phyloP scores from a whole-genome alignment of 2,797 vertebrate genomes.

The Simalia tracyae region DNA sequence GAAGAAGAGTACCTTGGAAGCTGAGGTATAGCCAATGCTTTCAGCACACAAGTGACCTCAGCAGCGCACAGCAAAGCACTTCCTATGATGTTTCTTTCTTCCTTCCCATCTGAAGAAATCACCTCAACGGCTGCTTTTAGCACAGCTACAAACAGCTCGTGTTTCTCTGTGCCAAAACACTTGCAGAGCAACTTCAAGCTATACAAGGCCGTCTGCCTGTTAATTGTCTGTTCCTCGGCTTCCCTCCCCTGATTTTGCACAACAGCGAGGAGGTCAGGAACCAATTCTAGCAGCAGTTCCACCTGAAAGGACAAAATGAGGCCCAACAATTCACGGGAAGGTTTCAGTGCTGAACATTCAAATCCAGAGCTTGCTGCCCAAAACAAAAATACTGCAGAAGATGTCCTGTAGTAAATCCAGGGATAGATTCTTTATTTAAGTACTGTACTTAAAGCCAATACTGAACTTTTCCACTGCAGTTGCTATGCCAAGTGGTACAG shows the following conservation, averaged over 20 bases:
- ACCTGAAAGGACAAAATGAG: slow-evolving; percentile 72
- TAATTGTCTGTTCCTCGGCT: slow-evolving; percentile 85
- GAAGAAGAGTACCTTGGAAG: slow-evolving; percentile 81
- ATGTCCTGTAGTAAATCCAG: neutral
- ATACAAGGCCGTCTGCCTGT: slow-evolving; percentile 93
- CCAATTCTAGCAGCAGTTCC: slow-evolving; percentile 79
- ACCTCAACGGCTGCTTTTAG: slow-evolving; percentile 77
- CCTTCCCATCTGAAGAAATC: slow-evolving; percentile 68
- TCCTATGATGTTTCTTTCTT: slow-evolving; percentile 88
- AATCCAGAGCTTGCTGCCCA: rapidly evolving
- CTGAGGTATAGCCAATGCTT: slow-evolving; percentile 87
- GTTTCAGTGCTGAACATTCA: neutral
- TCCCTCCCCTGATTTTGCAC: slow-evolving; percentile 70
- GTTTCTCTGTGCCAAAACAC: slow-evolving; percentile 81
- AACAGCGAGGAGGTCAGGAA: slow-evolving; percentile 80
- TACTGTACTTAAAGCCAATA: neutral
- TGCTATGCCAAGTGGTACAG: neutral
- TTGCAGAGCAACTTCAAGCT: slow-evolving; percentile 93
- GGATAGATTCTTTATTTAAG: neutral
- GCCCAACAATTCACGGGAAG: neutral
- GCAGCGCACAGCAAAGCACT: slow-evolving; percentile 92
- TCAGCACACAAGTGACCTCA: slow-evolving; percentile 80
- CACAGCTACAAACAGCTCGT: slow-evolving; percentile 80
- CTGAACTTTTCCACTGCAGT: neutral
- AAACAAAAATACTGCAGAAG: neutral